Percentiles rank a stretch among this genome's conserved stretches.
phyloP scores from a whole-genome alignment of 1,140 invertebrate species.

The Diuraphis noxia region DNA sequence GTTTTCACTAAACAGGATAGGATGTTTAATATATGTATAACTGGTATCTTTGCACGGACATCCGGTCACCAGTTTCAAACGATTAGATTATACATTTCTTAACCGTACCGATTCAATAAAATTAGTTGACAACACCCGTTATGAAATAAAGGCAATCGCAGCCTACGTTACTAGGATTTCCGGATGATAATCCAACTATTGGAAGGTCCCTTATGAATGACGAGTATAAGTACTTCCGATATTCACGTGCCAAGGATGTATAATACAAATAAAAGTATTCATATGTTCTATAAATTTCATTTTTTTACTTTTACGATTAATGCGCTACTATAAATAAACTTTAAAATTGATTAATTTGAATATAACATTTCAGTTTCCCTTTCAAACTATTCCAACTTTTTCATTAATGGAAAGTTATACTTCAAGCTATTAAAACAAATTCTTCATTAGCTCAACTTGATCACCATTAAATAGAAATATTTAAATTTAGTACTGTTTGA shows the following conservation, averaged over 20 bases:
- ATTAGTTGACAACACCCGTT: not conserved
- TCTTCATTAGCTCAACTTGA: too few relatives aligned
- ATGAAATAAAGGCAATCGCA: not conserved
- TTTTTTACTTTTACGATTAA: too few relatives aligned
- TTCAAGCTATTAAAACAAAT: too few relatives aligned
- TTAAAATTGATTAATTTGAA: too few relatives aligned
- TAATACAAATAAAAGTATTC: not conserved
- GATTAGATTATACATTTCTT: conserved; percentile 45
- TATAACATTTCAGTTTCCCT: not conserved
- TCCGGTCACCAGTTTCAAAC: not conserved
- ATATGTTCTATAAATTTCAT: not conserved
- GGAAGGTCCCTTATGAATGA: not conserved
- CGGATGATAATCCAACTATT: conserved; percentile 38
- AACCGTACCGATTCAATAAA: not conserved
- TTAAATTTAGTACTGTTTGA: too few relatives aligned
- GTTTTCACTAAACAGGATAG: not conserved
- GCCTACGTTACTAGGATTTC: conserved; percentile 43
- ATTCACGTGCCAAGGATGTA: conserved; percentile 28
- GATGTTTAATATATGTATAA: not conserved
- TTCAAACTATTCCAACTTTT: not conserved
- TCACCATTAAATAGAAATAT: too few relatives aligned
- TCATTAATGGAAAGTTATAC: too few relatives aligned
- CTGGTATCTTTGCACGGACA: conserved; percentile 39
- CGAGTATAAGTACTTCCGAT: conserved; percentile 21
- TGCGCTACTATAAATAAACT: not conserved